Evolutionary conservation across 1,140 invertebrate species (phyloP).

Genomic region (Cotesia vestalis): DNA sequence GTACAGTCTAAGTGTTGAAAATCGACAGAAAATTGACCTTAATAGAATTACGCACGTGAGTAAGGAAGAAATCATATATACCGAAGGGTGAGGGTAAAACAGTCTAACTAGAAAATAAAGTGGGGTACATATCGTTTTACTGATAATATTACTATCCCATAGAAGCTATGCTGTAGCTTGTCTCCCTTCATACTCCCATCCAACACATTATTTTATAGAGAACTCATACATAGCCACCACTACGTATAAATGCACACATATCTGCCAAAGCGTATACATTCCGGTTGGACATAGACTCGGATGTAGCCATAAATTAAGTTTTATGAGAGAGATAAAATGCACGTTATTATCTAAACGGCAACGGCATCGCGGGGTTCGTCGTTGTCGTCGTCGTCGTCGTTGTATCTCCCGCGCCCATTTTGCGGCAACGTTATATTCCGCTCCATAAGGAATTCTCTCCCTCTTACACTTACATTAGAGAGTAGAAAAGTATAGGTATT

Average conservation of each 20-base stretch:
- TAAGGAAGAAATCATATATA: too few relatives aligned
- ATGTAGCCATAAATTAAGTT: constrained; percentile 65
- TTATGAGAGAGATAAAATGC: constrained; percentile 67
- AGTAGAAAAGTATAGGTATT: constrained; percentile 17
- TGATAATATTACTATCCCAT: constrained; percentile 52
- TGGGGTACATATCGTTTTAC: constrained; percentile 44
- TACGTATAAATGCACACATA: constrained; percentile 28
- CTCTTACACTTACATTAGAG: background rate
- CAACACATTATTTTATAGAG: too few relatives aligned
- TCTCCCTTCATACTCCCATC: background rate
- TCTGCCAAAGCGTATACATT: constrained; percentile 38
- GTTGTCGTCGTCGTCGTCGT: constrained; percentile 7
- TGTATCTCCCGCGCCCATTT: constrained; percentile 36
- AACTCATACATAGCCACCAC: too few relatives aligned
- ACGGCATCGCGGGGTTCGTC: constrained; percentile 62
- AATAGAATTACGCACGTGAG: background rate
- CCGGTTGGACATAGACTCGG: constrained; percentile 50
- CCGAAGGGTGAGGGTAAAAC: too few relatives aligned
- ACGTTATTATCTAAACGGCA: constrained; percentile 67
- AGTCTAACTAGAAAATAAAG: background rate
- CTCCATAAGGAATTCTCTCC: constrained; percentile 28
- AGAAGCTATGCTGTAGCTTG: constrained; percentile 45
- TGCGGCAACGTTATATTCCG: constrained; percentile 36
- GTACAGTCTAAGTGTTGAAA: too few relatives aligned
- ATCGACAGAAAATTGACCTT: constrained; percentile 25